Evolutionary conservation across 2,888 invertebrate genomes (phyloP), one percentile per base, ranked within the genome.

Genomic region (Drosophila mimica): DNA sequence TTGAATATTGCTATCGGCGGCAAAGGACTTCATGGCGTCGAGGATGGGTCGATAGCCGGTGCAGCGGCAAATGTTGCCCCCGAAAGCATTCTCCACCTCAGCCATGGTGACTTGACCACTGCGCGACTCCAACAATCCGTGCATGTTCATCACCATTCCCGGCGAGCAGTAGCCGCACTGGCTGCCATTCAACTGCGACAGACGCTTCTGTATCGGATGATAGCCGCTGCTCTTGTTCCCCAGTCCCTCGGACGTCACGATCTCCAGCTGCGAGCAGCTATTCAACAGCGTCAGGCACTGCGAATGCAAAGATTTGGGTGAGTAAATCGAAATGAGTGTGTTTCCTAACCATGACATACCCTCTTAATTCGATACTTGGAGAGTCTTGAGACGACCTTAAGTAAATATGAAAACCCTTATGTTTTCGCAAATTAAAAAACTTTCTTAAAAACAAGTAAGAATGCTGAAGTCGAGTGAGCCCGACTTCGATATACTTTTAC

Each of bases 11-110:
- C 94, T 94, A 79, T 96, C 95, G 0, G 91, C 93, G 0, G 96
- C 95, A 80, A 96, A 95, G 3, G 96, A 95, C 92, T 97, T 97
- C 92, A 97, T 96, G 4, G 96, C 95, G 88, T 97, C 97, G 56
- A 96, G 93, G 74, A 97, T 97, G 0, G 97, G 95, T 15, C 97
- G 94, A 88, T 96, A 97, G 0, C 97, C 97, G 0, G 97, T 97
- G 85, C 97, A 97, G 59, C 97, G 94, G 80, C 97, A 97, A 33
- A 97, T 95, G 78, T 97, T 96, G 43, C 96, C 94, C 5, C 96
- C 97, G 83, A 97, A 96, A 0, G 96, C 95, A 83, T 96, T 95
- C 91, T 97, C 97, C 15, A 97, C 94, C 78, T 96, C 95, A 76
- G 94, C 92, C 94, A 94, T 94, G 1, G 94, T 94, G 20, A 96